Evolutionary conservation across 1,140 invertebrate species (phyloP).

Genomic region (Pygmarrhopalites habei): DNA sequence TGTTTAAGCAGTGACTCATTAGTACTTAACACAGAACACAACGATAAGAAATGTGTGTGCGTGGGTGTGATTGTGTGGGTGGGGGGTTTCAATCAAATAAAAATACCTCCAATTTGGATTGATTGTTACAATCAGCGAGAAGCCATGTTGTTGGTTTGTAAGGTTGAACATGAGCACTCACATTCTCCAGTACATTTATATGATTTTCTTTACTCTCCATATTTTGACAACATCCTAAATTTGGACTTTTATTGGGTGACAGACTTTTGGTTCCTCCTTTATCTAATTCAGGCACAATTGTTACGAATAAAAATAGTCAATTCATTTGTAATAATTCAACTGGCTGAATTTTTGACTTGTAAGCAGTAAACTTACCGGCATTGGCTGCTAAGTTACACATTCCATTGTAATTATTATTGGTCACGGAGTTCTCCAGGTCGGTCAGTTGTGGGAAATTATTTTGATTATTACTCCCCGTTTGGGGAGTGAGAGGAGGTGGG

Average conservation of each 20-base stretch:
- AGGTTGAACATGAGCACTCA: neutral
- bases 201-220: neutral
- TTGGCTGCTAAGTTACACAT: neutral
- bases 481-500: no score
- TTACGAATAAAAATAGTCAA: neutral
- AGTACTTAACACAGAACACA: no score
- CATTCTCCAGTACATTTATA: constrained; percentile 6
- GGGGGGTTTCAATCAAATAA: no score
- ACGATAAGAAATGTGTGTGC: no score
- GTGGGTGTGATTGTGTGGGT: no score
- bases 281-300: neutral
- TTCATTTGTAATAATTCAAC: no score
- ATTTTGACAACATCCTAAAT: no score
- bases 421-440: neutral
- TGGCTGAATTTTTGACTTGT: no score
- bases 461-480: constrained; percentile 15
- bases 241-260: no score
- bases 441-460: constrained; percentile 31
- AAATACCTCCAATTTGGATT: constrained; percentile 11
- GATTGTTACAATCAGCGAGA: constrained; percentile 21
- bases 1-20: no score
- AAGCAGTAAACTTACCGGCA: no score
- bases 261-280: neutral
- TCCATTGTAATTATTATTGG: constrained; percentile 13
- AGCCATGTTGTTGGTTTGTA: constrained; percentile 35